Evolutionary conservation across 2,888 invertebrate genomes (phyloP), one percentile per base, ranked within the genome.

Genomic region (Anarsia innoxiella): DNA sequence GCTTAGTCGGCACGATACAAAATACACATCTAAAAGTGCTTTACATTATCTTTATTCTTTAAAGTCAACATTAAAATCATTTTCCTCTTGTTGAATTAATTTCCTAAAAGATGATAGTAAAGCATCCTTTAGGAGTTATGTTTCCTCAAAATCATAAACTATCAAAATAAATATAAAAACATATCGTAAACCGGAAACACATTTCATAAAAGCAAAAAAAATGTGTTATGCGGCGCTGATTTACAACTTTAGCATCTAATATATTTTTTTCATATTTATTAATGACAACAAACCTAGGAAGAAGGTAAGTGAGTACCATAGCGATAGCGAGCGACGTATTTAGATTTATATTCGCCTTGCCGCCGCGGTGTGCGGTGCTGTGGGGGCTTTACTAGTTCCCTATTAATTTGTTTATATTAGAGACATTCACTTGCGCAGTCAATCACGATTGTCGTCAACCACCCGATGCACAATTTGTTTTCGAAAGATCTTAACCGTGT

Each of bases 321-420:
- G n/a, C n/a, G n/a, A n/a, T n/a, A n/a, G n/a, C 37, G 37, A 41
- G 43, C 42, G 39, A 19, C 32, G 34, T 31, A n/a, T 31, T 13
- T 70, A 67, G 74, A 66, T 69, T n/a, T n/a, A n/a, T n/a, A n/a
- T n/a, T n/a, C n/a, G n/a, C n/a, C n/a, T n/a, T n/a, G n/a, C n/a
- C n/a, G n/a, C n/a, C n/a, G n/a, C n/a, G 56, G 72, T 59, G 54
- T 53, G 48, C 61, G 53, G 61, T 58, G 53, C 66, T 50, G 55
- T 56, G 51, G 53, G 57, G 58, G 57, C 51, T 57, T 56, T 59
- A 57, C 62, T 57, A 60, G 64, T 69, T 66, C 71, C 75, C 79
- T 78, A 80, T 82, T 83, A 84, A 83, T 84, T 82, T 83, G 83
- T 83, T 84, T 83, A 82, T 82, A 83, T 83, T 83, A 83, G 77